A percentile compares a stretch with the other conserved stretches of the same genome.
phyloP scores from a whole-genome alignment of 2,797 vertebrate genomes.

The Artibeus lituratus region DNA sequence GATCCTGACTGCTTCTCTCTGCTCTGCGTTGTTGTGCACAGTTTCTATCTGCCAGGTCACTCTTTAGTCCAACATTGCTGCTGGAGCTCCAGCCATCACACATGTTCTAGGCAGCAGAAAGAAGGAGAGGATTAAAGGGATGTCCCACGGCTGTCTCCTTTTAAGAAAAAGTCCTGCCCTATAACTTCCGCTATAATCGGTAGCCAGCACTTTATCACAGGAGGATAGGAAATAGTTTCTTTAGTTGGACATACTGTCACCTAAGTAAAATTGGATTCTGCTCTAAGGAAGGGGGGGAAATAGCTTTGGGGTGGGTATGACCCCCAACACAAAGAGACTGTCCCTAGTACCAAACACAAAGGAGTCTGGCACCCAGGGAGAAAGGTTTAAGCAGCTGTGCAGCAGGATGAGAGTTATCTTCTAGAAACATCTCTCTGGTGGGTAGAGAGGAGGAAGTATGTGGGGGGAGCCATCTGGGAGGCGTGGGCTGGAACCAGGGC shows the following conservation, averaged over 20 bases:
- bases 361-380: background rate
- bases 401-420: background rate
- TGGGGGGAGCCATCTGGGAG: background rate
- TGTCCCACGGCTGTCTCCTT: background rate
- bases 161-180: background rate
- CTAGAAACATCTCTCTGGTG: background rate
- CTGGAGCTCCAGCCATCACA: conserved; percentile 20
- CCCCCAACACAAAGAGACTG: background rate
- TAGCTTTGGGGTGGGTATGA: background rate
- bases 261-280: background rate
- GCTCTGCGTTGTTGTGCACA: background rate
- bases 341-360: background rate
- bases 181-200: background rate
- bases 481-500: background rate
- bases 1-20: background rate
- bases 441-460: background rate
- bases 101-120: background rate
- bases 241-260: background rate
- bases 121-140: background rate
- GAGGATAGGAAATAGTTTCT: background rate
- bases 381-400: background rate
- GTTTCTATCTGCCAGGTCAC: background rate
- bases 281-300: background rate
- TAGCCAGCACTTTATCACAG: background rate
- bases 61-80: background rate